A percentile compares a stretch with the other conserved stretches of the same genome.
Evolutionary conservation across 2,888 invertebrate genomes (phyloP).

Genomic region (Brachypterus glaber): DNA sequence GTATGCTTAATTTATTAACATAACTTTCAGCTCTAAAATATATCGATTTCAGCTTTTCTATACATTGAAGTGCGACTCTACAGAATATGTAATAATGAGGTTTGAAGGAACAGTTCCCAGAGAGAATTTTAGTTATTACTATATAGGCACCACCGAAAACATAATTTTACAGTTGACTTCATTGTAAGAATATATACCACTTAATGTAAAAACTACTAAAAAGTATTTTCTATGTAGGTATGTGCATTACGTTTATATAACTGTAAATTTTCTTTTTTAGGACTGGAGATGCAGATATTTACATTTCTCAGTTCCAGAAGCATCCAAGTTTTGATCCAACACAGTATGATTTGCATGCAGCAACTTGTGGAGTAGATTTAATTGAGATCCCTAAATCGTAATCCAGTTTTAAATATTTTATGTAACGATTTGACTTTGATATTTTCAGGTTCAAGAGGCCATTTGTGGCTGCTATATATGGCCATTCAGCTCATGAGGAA

Average conservation of each 20-base stretch:
- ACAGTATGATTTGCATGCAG: conserved; percentile 21
- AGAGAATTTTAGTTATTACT: conserved; percentile 16
- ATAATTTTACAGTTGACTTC: conserved; percentile 1
- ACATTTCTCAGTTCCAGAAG: conserved; percentile 19
- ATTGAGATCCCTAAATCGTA: conserved; percentile 21
- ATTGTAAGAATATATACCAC: conserved; percentile 7
- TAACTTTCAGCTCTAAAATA: no score
- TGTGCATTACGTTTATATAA: neutral
- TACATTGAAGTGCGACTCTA: no score
- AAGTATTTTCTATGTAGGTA: neutral
- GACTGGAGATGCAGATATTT: conserved; percentile 23
- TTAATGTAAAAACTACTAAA: neutral
- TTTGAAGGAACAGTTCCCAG: conserved; percentile 14
- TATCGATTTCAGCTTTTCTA: no score
- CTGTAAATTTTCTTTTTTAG: conserved; percentile 8
- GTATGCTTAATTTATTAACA: no score
- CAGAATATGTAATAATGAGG: no score
- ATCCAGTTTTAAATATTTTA: conserved; percentile 2
- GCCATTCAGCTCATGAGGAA: conserved; percentile 13
- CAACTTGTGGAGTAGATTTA: conserved; percentile 22
- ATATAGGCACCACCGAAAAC: neutral
- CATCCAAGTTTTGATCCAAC: conserved; percentile 13
- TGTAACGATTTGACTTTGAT: neutral
- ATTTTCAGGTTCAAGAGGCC: conserved; percentile 19
- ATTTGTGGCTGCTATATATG: conserved; percentile 19